These are phyloP conservation scores for Embidobia sp. DNA, from an alignment of 2,888 invertebrate species.

Conservation along the genomic window DNA sequence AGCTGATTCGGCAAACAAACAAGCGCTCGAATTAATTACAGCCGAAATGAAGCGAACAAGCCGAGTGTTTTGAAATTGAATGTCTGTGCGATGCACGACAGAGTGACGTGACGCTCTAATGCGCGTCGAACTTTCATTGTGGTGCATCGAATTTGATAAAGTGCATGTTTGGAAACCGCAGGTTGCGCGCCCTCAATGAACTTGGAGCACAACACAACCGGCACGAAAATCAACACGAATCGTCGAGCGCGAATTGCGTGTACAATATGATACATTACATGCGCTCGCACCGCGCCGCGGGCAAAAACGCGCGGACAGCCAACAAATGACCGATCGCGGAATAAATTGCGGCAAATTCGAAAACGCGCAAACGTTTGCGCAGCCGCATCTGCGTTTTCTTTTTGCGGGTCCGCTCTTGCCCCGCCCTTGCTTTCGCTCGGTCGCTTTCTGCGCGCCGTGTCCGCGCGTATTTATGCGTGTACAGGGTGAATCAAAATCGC, in stretches of 20 bases:
- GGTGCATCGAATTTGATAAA: constrained; percentile 59
- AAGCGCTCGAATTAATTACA: neutral
- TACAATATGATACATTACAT: constrained; percentile 53
- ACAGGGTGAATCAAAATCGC: constrained; percentile 51
- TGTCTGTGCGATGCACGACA: constrained; percentile 13
- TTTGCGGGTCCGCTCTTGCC: constrained; percentile 37
- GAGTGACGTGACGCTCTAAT: constrained; percentile 49
- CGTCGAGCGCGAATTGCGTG: constrained; percentile 37
- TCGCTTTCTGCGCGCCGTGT: constrained; percentile 42
- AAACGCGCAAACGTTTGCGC: constrained; percentile 16
- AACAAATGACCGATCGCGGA: constrained; percentile 56
- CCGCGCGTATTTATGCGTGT: constrained; percentile 41
- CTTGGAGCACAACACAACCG: constrained; percentile 32
- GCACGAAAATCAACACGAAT: constrained; percentile 53
- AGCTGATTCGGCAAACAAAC: too few relatives aligned
- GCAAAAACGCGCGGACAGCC: constrained; percentile 44
- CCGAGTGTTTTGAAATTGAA: constrained; percentile 23
- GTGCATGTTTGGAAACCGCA: constrained; percentile 51
- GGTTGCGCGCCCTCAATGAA: constrained; percentile 43
- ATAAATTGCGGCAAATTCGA: constrained; percentile 50
- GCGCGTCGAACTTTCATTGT: constrained; percentile 51
- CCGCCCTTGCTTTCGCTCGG: constrained; percentile 54
- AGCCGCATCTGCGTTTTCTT: constrained; percentile 32
- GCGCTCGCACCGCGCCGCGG: constrained; percentile 23
- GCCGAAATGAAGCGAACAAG: neutral